Evolutionary conservation across 2,113 vertebrate species (phyloP).

Genomic region (Barnardius zonarius): DNA sequence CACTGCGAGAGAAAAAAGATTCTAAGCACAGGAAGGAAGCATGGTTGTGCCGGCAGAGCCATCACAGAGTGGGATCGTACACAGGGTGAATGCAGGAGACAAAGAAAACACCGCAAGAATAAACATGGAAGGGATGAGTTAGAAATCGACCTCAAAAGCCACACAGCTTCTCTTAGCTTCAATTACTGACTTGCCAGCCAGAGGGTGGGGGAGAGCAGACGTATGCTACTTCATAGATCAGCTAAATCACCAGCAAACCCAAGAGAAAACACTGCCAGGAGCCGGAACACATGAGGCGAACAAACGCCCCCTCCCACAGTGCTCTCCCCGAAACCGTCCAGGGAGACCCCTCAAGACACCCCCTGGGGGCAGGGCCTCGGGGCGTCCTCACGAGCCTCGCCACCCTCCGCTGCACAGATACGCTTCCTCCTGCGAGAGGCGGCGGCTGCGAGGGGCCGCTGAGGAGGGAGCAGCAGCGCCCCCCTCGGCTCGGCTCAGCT

Average conservation of each 20-base stretch:
- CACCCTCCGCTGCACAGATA: neutral
- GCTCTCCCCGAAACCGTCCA: neutral
- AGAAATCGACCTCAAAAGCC: neutral
- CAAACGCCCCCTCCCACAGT: neutral
- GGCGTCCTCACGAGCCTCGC: neutral
- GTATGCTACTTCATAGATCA: neutral
- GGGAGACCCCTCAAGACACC: neutral
- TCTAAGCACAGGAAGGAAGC: neutral
- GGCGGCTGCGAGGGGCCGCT: neutral
- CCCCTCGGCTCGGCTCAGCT: neutral
- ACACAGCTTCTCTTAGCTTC: neutral
- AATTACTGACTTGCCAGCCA: neutral
- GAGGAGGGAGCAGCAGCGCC: neutral
- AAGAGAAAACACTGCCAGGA: neutral
- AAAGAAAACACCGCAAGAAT: neutral
- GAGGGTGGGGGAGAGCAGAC: neutral
- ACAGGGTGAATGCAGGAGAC: neutral
- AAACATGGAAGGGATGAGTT: neutral
- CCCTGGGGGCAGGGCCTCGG: fast-evolving
- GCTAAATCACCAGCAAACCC: neutral
- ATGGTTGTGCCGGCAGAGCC: fast-evolving
- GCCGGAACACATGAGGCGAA: neutral
- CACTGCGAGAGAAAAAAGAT: neutral
- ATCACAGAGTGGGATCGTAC: neutral
- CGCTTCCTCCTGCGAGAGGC: neutral